These are phyloP conservation scores for Chrysogorgia sp. DNA, from an alignment of 92 coral and sea anemone species.

Conservation along the genomic window DNA sequence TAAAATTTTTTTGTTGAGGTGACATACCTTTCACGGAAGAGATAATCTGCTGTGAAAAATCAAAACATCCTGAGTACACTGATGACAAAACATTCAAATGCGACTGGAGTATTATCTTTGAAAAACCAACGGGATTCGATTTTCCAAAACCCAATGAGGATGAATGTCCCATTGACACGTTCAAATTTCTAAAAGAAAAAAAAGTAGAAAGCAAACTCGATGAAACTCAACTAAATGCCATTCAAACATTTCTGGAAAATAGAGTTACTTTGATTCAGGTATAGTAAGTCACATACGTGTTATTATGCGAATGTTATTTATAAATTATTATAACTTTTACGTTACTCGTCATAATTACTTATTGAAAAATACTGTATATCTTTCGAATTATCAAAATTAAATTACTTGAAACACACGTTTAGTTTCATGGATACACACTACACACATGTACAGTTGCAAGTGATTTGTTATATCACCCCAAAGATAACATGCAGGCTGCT, in stretches of 20 bases:
- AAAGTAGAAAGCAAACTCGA: slow-evolving; percentile 50
- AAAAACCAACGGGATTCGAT: background rate
- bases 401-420: too few species aligned
- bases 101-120: slow-evolving; percentile 71
- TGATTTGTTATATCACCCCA: too few species aligned
- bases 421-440: too few species aligned
- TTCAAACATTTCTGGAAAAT: slow-evolving; percentile 64
- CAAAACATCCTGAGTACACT: slow-evolving; percentile 44
- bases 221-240: slow-evolving; percentile 69
- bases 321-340: too few species aligned
- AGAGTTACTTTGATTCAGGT: slow-evolving; percentile 80
- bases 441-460: too few species aligned
- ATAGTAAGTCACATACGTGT: background rate
- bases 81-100: slow-evolving; percentile 50
- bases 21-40: slow-evolving; percentile 18
- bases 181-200: slow-evolving; percentile 43
- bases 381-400: too few species aligned
- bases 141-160: background rate
- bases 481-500: too few species aligned
- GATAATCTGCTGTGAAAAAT: background rate
- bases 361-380: too few species aligned
- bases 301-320: background rate
- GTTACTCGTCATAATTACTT: too few species aligned
- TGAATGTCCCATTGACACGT: slow-evolving; percentile 30
- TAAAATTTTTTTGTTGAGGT: background rate